Percentiles rank a stretch among this genome's conserved stretches.
Conservation (phyloP, 2,888 invertebrate species). For the Spisula solida region DNA sequence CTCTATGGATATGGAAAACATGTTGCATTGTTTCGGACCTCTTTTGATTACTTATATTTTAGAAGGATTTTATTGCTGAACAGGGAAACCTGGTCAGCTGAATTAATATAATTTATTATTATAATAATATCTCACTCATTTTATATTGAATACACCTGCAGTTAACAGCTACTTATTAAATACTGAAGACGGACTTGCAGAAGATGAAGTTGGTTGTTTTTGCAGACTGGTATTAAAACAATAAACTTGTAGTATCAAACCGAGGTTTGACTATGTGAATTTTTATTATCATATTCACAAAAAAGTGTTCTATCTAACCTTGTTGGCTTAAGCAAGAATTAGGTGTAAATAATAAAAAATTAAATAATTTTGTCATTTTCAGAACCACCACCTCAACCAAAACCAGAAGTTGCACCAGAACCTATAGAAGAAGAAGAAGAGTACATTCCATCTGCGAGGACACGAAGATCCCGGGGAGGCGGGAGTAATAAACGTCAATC, state of each 20-base stretch:
- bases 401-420: conserved; percentile 43
- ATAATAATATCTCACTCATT: no score
- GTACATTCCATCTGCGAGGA: conserved; percentile 60
- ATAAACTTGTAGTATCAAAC: no score
- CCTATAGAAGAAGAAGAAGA: conserved; percentile 75
- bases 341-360: no score
- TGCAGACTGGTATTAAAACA: no score
- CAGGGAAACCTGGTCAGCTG: background rate
- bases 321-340: no score
- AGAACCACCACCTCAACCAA: conserved; percentile 60
- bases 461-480: conserved; percentile 70
- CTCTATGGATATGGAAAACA: background rate
- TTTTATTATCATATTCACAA: no score
- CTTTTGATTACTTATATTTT: background rate
- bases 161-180: no score
- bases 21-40: background rate
- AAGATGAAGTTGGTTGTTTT: no score
- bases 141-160: no score
- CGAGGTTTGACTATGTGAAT: no score
- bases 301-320: no score
- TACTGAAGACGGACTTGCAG: no score
- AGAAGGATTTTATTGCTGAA: background rate
- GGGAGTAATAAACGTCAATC: conserved; percentile 54
- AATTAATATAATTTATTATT: background rate
- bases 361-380: background rate